phyloP scores from a whole-genome alignment of 2,797 vertebrate species.

The Mycteria americana region DNA sequence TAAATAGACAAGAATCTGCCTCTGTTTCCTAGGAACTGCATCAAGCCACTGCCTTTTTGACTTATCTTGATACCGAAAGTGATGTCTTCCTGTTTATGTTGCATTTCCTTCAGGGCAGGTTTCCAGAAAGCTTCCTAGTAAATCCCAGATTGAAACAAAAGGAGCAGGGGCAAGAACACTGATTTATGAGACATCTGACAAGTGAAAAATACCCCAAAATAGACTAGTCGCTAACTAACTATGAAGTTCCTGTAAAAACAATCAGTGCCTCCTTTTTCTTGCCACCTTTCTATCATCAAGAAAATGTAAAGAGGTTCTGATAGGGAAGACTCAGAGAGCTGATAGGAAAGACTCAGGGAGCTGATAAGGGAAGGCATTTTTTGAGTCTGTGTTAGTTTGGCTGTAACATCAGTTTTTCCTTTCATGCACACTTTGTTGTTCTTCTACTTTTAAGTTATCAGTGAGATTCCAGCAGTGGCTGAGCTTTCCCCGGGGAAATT shows the following conservation, averaged over 20 bases:
- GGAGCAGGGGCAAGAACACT: background rate
- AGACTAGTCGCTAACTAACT: background rate
- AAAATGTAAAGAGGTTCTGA: background rate
- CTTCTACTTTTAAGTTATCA: background rate
- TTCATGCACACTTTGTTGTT: background rate
- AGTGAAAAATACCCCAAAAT: fast-evolving
- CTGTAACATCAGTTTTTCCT: background rate
- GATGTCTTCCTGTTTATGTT: background rate
- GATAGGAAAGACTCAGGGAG: background rate
- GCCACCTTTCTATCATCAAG: background rate
- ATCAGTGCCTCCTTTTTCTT: background rate
- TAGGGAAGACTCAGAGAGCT: background rate
- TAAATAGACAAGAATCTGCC: background rate
- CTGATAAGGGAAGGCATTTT: background rate
- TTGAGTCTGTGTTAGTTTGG: background rate
- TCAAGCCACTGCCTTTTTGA: background rate
- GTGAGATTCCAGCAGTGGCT: background rate
- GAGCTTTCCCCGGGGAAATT: background rate
- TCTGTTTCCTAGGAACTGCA: background rate
- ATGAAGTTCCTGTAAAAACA: background rate
- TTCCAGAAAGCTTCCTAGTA: background rate
- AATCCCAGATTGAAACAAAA: background rate
- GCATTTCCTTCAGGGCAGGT: background rate
- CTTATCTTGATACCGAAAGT: background rate
- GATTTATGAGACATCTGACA: background rate